These are phyloP conservation scores for Escarpia spicata DNA, from an alignment of 2,888 invertebrate genomes.

Conservation along the genomic window DNA sequence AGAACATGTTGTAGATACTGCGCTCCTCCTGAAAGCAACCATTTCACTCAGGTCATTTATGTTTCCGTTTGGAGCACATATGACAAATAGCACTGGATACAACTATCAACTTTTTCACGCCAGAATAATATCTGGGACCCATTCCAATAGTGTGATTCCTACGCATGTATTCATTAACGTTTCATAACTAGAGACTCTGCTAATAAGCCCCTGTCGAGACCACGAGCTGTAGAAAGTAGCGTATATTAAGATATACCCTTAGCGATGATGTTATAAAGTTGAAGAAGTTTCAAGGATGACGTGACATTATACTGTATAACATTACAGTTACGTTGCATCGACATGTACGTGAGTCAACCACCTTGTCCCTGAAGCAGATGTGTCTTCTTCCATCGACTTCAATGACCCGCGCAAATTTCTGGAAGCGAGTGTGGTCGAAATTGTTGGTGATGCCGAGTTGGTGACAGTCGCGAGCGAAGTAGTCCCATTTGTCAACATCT, in stretches of 20 bases:
- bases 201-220: too few relatives aligned
- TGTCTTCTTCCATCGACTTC: slow-evolving; percentile 34
- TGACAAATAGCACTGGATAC: neutral
- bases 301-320: neutral
- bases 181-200: too few relatives aligned
- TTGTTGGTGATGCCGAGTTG: slow-evolving; percentile 66
- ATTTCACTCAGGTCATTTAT: slow-evolving; percentile 27
- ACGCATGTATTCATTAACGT: too few relatives aligned
- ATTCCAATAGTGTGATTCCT: neutral
- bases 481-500: slow-evolving; percentile 78
- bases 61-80: neutral
- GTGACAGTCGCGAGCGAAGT: slow-evolving; percentile 72
- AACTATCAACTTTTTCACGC: too few relatives aligned
- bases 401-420: slow-evolving; percentile 65
- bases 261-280: neutral
- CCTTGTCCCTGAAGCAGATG: slow-evolving; percentile 42
- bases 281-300: neutral
- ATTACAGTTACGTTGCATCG: neutral
- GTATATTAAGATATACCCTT: neutral
- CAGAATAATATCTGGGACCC: neutral
- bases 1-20: slow-evolving; percentile 56
- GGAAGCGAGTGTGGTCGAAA: slow-evolving; percentile 67
- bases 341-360: neutral
- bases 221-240: too few relatives aligned
- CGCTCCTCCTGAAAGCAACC: slow-evolving; percentile 42